These are phyloP conservation scores for Acyrthosiphon pisum DNA, from an alignment of 1,140 invertebrate genomes.

Conservation along the genomic window DNA sequence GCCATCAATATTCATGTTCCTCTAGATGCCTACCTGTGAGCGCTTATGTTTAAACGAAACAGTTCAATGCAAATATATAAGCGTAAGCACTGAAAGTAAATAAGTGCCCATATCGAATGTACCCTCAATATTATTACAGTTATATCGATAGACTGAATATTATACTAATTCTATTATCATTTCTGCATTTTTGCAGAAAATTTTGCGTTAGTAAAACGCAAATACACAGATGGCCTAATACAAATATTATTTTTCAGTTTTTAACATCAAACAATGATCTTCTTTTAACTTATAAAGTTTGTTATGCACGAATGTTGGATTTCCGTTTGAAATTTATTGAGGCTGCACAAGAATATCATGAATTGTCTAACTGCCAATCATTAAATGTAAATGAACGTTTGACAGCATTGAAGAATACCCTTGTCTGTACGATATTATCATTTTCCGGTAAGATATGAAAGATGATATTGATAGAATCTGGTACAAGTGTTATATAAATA, in stretches of 20 bases:
- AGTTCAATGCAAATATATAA: too few relatives aligned
- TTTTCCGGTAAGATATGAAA: constrained; percentile 79
- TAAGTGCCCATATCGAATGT: too few relatives aligned
- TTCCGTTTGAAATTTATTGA: constrained; percentile 98
- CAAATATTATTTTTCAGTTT: constrained; percentile 67
- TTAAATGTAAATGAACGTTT: constrained; percentile 93
- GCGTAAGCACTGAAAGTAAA: too few relatives aligned
- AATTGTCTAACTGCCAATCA: constrained; percentile 92
- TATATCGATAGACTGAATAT: not conserved
- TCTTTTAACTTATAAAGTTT: constrained; percentile 97
- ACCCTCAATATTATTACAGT: too few relatives aligned
- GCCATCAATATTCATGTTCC: too few relatives aligned
- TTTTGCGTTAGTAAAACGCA: too few relatives aligned
- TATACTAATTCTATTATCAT: too few relatives aligned
- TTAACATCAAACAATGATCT: constrained; percentile 93
- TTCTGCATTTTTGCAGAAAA: too few relatives aligned
- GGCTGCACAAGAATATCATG: constrained; percentile 97
- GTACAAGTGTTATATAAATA: too few relatives aligned
- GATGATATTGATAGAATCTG: too few relatives aligned
- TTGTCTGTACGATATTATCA: constrained; percentile 95
- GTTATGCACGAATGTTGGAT: constrained; percentile 96
- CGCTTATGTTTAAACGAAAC: too few relatives aligned
- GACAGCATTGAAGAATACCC: constrained; percentile 91
- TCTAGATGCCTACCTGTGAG: too few relatives aligned
- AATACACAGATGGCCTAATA: not conserved